Base-by-base conservation (phyloP, 1,140 invertebrate genomes). In the Neodiprion lecontei region DNA sequence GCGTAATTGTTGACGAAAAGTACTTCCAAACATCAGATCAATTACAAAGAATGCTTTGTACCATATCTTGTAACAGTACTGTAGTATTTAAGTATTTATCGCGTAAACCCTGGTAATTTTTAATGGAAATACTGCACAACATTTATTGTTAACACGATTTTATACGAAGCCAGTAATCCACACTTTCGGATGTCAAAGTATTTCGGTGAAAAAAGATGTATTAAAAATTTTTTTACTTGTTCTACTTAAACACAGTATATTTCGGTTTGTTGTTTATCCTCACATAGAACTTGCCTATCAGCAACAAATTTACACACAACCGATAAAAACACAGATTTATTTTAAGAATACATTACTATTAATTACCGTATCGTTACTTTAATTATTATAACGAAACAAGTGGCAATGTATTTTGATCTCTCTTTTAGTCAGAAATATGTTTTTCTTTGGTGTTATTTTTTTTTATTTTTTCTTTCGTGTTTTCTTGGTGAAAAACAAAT, bases 401-500 rank as follows among this genome's bases (percentile, higher is more conserved):
- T 92, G 91, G 92, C 92, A 93, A 92, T 92, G 91, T 91, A 92
- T 92, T 92, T 92, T 92, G 87, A 89, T 88, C 87, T 92, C 91
- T 92, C 89, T 91, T 91, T 92, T 92, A 92, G 91, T 92, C 91
- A 92, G 84, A 87, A 88, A 86, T 86, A 87, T 84, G 82, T 87
- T 85, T 81, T 74, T 84, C 83, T 84, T 83, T 78, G 76, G 79
- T 75, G 73, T 76, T 76, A 17, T 75, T 70, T 69, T 74, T 72
- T 68, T 74, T 70, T 48, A 72, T 75, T 61, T 5, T 5, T 74
- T 76, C 78, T 79, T 84, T 40, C 10, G 23, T 83, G 21, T 86
- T 83, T 84, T 83, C 79, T 80, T 78, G 80, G 76, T 85, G 82
- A 85, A 79, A 87, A 82, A 78, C 79, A 76, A 82, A 84, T 83